Evolutionary conservation across 2,888 invertebrate genomes (phyloP).

Genomic region (Spodoptera picta): DNA sequence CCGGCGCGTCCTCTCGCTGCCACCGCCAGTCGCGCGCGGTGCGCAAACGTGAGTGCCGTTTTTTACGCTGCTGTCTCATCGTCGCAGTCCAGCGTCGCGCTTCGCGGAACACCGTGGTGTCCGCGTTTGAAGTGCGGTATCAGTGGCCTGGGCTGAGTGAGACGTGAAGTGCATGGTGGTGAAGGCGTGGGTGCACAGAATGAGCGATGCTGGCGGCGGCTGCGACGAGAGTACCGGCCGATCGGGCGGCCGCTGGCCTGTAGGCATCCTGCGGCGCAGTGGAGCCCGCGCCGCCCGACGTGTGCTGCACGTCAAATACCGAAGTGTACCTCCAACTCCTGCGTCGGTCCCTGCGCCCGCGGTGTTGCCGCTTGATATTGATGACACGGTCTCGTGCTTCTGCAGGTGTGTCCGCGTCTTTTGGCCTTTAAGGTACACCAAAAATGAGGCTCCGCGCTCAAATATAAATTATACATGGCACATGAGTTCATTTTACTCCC

Average conservation of each 20-base stretch:
- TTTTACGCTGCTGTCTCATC: conserved; percentile 48
- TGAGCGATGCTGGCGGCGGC: conserved; percentile 65
- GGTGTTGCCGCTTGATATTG: conserved; percentile 88
- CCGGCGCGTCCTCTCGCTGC: conserved; percentile 60
- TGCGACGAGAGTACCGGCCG: conserved; percentile 60
- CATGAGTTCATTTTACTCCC: no score
- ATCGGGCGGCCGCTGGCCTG: conserved; percentile 71
- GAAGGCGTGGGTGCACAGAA: conserved; percentile 63
- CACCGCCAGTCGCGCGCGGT: conserved; percentile 69
- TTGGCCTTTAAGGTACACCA: conserved; percentile 41
- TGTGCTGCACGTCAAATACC: conserved; percentile 80
- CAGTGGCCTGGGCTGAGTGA: conserved; percentile 45
- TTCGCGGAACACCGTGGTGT: conserved; percentile 6
- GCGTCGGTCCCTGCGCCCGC: conserved; percentile 60
- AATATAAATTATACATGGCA: conserved; percentile 4
- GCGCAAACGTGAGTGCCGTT: conserved; percentile 71
- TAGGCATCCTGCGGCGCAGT: conserved; percentile 77
- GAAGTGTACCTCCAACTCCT: conserved; percentile 73
- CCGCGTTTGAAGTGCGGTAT: conserved; percentile 14
- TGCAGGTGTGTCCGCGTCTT: conserved; percentile 90
- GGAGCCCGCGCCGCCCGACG: conserved; percentile 77
- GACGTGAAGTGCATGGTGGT: conserved; percentile 63
- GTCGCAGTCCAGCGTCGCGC: conserved; percentile 1
- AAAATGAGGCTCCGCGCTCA: conserved; percentile 14
- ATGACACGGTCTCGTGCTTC: conserved; percentile 93